Evolutionary conservation across 2,888 invertebrate species (phyloP), one percentile per base, ranked within the genome.

Genomic region (Caenorhabditis macrosperma): DNA sequence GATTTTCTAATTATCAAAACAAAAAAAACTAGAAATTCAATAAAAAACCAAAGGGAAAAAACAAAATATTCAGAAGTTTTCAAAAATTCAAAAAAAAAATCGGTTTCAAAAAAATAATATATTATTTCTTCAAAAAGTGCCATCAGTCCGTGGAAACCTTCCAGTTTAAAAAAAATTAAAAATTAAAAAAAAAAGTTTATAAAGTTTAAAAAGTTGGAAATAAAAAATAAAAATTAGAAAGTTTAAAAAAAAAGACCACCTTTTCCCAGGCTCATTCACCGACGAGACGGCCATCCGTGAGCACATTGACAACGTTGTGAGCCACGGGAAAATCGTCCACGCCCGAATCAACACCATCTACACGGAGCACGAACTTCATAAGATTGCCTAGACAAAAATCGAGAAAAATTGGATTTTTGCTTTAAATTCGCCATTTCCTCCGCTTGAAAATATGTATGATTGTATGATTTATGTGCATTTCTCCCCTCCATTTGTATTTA

Each of bases 301-400:
- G 22, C 54, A 71, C 33, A 69, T 81, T 22, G 74, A 74, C 24
- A 63, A 68, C 24, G 77, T 81, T 30, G 81, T 81, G n/a, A 48
- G 22, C 12, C 63, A 77, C 26, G 81, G 81, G 64, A 72, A 72
- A 55, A 20, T 68, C 33, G 81, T 81, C 10, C 74, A 72, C 38
- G 55, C 33, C 26, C 50, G 78, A 24, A 74, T 81, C 30, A 72
- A 78, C 55, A 66, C 57, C 30, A 72, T 77, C 24, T 81, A 77
- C 69, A 72, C 75, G 0, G 41, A 28, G 3, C 67, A 81, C 52
- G 72, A 77, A 22, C 66, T 81, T 9, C 77, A 81, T 24, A 50
- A 72, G 24, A 69, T 81, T 10, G 67, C 74, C 26, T 78, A 52
- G 52, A 52, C 4, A 57, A 57, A 35, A 57, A 10, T 7, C 5